Evolutionary conservation across 1,140 invertebrate genomes (phyloP).

Genomic region (Oscheius sp.): DNA sequence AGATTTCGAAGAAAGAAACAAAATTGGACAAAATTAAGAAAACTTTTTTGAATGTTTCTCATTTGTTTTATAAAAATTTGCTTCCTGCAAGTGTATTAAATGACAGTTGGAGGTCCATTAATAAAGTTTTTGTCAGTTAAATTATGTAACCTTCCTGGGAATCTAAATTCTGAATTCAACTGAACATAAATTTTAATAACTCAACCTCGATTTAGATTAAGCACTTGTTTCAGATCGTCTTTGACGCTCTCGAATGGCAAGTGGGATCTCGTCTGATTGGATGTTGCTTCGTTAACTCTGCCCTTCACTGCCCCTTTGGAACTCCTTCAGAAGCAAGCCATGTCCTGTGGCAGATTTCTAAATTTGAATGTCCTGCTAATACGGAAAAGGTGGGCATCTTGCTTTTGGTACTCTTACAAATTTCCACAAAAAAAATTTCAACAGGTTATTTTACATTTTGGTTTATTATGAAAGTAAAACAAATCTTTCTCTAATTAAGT

Average conservation of each 20-base stretch:
- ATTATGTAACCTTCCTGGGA: too few species aligned
- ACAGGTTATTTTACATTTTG: too few species aligned
- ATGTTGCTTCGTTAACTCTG: slow-evolving; percentile 34
- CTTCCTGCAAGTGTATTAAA: too few species aligned
- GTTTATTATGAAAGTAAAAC: too few species aligned
- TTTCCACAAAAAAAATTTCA: neutral
- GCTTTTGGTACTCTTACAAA: neutral
- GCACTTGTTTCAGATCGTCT: slow-evolving; percentile 41
- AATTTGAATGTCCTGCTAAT: slow-evolving; percentile 40
- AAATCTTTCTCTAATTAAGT: too few species aligned
- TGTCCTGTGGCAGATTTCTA: slow-evolving; percentile 40
- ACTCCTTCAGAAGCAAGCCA: slow-evolving; percentile 28
- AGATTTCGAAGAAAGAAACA: too few species aligned
- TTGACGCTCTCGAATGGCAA: slow-evolving; percentile 46
- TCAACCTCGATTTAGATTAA: neutral
- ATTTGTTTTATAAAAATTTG: too few species aligned
- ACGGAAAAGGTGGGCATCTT: slow-evolving; percentile 39
- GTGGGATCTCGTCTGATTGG: slow-evolving; percentile 45
- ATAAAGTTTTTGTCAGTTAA: too few species aligned
- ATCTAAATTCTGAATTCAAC: too few species aligned
- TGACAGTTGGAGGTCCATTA: too few species aligned
- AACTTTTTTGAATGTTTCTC: too few species aligned
- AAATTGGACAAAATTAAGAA: too few species aligned
- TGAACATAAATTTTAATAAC: neutral
- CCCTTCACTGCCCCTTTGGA: slow-evolving; percentile 41